Base-by-base conservation (phyloP, 2,888 invertebrate genomes). In the Caenorhabditis afra region DNA sequence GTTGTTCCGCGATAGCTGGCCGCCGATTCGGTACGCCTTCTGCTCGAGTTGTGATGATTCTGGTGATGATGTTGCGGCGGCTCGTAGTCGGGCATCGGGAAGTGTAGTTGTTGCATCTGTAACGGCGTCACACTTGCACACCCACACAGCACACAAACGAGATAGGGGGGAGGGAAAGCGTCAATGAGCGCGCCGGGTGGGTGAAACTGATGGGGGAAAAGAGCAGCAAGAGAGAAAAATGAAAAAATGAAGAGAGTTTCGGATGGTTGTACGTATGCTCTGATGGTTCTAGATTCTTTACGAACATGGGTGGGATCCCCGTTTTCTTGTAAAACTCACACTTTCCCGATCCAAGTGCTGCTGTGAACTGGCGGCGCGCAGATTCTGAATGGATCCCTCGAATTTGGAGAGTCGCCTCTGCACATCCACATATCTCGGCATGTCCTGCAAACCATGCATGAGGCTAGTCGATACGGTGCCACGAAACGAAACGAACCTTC, bases 401-500 rank as follows among this genome's bases (percentile, higher is more conserved):
- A 88, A 87, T n/a, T 86, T 82, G 22, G 81, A 79, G 3, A 88
- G 70, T 18, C 89, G 49, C 16, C 86, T 55, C 16, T 85, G 82
- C 8, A 89, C 87, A 70, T 89, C 88, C 0, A 89, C 83, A 39
- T 87, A 81, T 29, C 83, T 58, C 11, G 87, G 87, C 53, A 82
- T 71, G 29, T 84, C 84, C 70, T 76, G 44, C 12, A 66, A 53
- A 14, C 16, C 1, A 44, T n/a, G 29, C 14, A 59, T n/a, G 22
- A 44, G 18, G 16, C n/a, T 50, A 4, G 5, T 11, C 11, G 37
- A 37, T 37, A 37, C 5, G 5, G 37, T 37, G 37, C n/a, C n/a
- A n/a, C n/a, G n/a, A n/a, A n/a, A n/a, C n/a, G n/a, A n/a, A 37
- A 41, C 41, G 3, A 2, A 78, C 74, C 52, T 84, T 85, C 22